Evolutionary conservation across 1,140 invertebrate genomes (phyloP), one percentile per base, ranked within the genome.

Genomic region (Drosophila jambulina): DNA sequence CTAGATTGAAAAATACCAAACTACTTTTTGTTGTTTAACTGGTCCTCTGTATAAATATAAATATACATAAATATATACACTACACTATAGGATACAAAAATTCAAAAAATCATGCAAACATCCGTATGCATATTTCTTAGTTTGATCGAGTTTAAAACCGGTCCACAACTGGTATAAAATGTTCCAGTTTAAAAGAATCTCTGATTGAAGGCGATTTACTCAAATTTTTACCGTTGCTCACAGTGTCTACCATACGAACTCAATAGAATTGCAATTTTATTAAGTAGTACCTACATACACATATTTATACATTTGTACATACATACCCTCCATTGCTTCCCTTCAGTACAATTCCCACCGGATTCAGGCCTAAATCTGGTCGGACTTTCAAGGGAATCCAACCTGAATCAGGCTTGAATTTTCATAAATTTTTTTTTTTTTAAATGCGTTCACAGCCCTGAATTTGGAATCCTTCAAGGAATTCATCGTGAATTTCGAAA

Each of bases 141-240:
- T 25, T 42, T n/a, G 17, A 56, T 72, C 53, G 38, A 53, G 64
- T 53, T 59, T 68, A 5, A 51, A 74, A 74, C 70, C 70, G 48
- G 70, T 74, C 56, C n/a, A 17, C 38, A 42, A 69, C 53, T 23
- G 29, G 51, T 67, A n/a, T 23, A n/a, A 38, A 65, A 29, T 70
- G 23, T 34, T 69, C 15, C 65, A 69, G 38, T 40, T 70, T 23
- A 27, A 58, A 43, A 48, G 13, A 32, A 43, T 19, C 34, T 21
- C 13, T 42, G 38, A 69, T 29, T 59, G 27, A 49, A 74, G 56
- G 40, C 38, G 17, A 57, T 34, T 71, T 21, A 71, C 42, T 13
- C 19, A 29, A 48, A 72, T 21, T 19, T 43, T 12, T 21, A 43
- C 42, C 12, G n/a, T 19, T 4, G 4, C 42, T 43, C 42, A 15